Conservation (phyloP, 2,888 invertebrate species). For the Synergus laeviventris region DNA sequence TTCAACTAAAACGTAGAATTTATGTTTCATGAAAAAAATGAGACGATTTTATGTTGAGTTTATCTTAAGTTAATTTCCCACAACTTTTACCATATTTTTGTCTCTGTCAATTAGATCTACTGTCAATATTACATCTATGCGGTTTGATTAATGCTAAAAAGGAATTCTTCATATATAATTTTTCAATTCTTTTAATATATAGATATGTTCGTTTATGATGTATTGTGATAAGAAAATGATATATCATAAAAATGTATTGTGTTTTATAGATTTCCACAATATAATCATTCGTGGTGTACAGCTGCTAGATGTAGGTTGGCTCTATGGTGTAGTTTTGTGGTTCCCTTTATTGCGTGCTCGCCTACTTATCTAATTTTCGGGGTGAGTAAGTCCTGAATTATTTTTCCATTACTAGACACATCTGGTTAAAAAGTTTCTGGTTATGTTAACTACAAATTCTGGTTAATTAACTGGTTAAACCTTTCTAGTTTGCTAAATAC, state of each 20-base stretch:
- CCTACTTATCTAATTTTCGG: conserved; percentile 88
- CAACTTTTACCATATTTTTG: neutral
- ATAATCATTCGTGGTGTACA: conserved; percentile 85
- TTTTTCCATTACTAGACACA: neutral
- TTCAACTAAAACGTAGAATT: too few relatives aligned
- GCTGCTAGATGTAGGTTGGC: conserved; percentile 86
- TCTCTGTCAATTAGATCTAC: neutral
- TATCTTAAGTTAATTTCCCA: neutral
- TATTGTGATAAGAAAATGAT: neutral
- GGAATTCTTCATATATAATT: neutral
- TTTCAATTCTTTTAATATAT: neutral
- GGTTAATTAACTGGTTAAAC: too few relatives aligned
- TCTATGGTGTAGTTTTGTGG: conserved; percentile 85
- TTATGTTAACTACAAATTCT: too few relatives aligned
- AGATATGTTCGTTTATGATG: neutral
- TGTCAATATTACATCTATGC: neutral
- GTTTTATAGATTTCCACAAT: conserved; percentile 85
- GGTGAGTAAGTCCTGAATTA: conserved; percentile 57
- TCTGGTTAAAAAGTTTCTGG: too few relatives aligned
- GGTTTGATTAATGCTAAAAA: neutral
- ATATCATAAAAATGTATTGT: conserved; percentile 32
- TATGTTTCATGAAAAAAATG: neutral
- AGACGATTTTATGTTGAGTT: neutral
- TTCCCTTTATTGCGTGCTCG: conserved; percentile 88
- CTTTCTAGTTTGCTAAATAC: too few relatives aligned